These are phyloP conservation scores for Bujurquina vittata DNA, from an alignment of 2,113 vertebrate genomes.

Conservation along the genomic window DNA sequence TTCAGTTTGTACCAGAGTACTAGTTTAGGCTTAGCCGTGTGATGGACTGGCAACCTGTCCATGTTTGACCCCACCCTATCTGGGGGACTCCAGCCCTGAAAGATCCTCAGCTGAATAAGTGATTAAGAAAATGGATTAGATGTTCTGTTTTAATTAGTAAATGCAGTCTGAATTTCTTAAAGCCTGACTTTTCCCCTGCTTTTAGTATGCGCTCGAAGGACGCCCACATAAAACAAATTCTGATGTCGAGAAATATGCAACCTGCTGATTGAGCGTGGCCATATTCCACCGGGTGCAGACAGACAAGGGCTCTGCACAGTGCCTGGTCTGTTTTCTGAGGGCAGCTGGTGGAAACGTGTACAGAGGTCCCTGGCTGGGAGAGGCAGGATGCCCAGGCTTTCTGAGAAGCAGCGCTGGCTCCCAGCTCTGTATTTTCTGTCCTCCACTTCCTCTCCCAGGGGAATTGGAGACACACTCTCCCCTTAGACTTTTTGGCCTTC, in stretches of 20 bases:
- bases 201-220: conserved; percentile 43
- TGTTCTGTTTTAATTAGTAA: background rate
- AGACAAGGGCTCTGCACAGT: conserved; percentile 63
- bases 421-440: conserved; percentile 56
- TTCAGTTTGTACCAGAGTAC: background rate
- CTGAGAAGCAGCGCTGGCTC: conserved; percentile 63
- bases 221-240: conserved; percentile 36
- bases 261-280: conserved; percentile 56
- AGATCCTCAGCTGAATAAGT: background rate
- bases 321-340: conserved; percentile 74
- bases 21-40: background rate
- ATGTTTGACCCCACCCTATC: background rate
- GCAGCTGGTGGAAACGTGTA: conserved; percentile 79
- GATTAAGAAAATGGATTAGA: background rate
- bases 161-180: background rate
- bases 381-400: conserved; percentile 73
- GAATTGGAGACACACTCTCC: conserved; percentile 64
- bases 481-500: conserved; percentile 66
- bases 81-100: background rate
- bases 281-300: conserved; percentile 43
- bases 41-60: background rate
- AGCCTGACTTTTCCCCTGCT: conserved; percentile 29
- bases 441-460: conserved; percentile 69
- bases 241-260: conserved; percentile 43
- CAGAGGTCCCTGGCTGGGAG: conserved; percentile 70